These are phyloP conservation scores for Lasius platythorax DNA, from an alignment of 2,888 invertebrate genomes.

Conservation along the genomic window DNA sequence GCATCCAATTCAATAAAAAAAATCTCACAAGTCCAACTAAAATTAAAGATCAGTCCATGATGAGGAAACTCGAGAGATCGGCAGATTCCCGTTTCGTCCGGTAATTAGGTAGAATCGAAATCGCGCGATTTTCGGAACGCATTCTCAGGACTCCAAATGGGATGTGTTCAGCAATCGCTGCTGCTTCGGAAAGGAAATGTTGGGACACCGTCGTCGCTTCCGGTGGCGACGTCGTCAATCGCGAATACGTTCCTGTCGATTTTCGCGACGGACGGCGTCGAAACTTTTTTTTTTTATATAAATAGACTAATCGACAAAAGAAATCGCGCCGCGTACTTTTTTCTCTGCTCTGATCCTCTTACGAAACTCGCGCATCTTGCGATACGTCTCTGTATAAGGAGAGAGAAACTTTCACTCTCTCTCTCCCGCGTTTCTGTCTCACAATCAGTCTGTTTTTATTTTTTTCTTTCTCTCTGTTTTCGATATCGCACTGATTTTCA, in stretches of 20 bases:
- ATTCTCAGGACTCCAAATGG: slow-evolving; percentile 26
- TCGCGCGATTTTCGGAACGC: neutral
- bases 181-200: slow-evolving; percentile 3
- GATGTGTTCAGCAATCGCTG: slow-evolving; percentile 14
- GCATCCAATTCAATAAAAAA: slow-evolving; percentile 35
- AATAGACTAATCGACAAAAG: neutral
- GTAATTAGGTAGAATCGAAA: neutral
- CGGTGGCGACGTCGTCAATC: neutral
- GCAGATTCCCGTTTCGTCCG: neutral
- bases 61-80: slow-evolving; percentile 12
- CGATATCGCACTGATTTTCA: slow-evolving; percentile 10
- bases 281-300: neutral
- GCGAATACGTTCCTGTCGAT: neutral
- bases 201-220: slow-evolving; percentile 38
- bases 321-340: slow-evolving; percentile 5
- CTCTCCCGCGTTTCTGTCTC: slow-evolving; percentile 34
- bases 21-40: slow-evolving; percentile 20
- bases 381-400: slow-evolving; percentile 41
- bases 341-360: neutral
- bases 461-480: slow-evolving; percentile 19
- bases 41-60: slow-evolving; percentile 3
- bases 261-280: slow-evolving; percentile 14
- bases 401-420: slow-evolving; percentile 72
- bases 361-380: neutral
- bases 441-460: slow-evolving; percentile 35